Evolutionary conservation across 2,113 vertebrate species (phyloP), one percentile per base, ranked within the genome.

Genomic region (Triplophysa dalaica): DNA sequence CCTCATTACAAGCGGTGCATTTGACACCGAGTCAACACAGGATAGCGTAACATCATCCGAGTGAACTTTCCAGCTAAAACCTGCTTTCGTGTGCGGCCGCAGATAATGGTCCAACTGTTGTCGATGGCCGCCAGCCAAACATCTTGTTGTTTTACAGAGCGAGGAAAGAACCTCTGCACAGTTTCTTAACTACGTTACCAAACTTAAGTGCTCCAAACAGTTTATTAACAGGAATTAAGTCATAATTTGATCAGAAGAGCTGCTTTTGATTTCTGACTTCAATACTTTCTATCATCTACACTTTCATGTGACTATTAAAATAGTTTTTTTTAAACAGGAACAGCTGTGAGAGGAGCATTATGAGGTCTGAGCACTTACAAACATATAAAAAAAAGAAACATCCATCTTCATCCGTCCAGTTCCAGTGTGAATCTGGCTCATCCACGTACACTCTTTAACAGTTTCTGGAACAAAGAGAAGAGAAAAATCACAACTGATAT

Each of bases 151-250:
- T 77, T 65, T 52, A 54, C 81, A 80, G 63, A 88, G 82, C 80
- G 62, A 62, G 81, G 82, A 87, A 82, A 86, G 85, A 84, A 70
- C 79, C 43, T 87, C 72, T 83, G 86, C 84, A 85, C 81, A 77
- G 83, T 87, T 88, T 88, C 83, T 91, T 87, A 88, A 88, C 86
- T 80, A 89, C 84, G 86, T 89, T 84, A 86, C 68, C 67, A 78
- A 67, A 52, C 82, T 85, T 86, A 87, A 89, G 86, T 87, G 87
- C 78, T 81, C 86, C 82, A 87, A 89, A 90, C 79, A 80, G 86
- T 90, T 92, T 90, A 90, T 91, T 90, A 89, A 85, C 78, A 83
- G 63, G 70, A 76, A 86, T 88, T 87, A 89, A 86, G 83, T 83
- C 84, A 87, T 72, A 86, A 78, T 78, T 75, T 84, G 85, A 88